Base-by-base conservation (phyloP, 2,797 vertebrate species). In the Staurois parvus region DNA sequence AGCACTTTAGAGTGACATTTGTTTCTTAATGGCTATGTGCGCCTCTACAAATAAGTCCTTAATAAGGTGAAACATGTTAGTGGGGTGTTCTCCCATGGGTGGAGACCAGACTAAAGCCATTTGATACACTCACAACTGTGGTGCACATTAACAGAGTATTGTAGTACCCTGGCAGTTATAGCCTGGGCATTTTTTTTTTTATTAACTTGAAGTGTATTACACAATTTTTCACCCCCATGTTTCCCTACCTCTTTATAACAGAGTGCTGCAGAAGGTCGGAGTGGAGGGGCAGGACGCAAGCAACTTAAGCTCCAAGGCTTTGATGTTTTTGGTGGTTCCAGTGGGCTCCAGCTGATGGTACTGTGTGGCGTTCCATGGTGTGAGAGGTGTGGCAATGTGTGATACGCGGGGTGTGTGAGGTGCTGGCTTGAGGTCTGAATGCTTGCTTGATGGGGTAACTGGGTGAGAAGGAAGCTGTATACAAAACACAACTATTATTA, bases 221-320 rank as follows among this genome's bases (percentile, higher is more conserved):
- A 21, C 6, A 66, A 17, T 9, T 13, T 7, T 6, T 32, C 0
- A 76, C 17, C 28, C n/a, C 12, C 1, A 30, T 4, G 29, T 76
- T 30, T 1, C 11, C 94, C 94, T 90, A 99, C 98, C 96, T 99
- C 98, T 92, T 99, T 99, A 84, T 98, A 99, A 92, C 97, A 98
- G 59, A 99, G 96, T 2, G 98, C 98, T 2, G 98, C 98, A 0
- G 98, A 99, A 64, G 98, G 98, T 76, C 97, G 94, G 2, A 99
- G 92, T 0, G 98, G 98, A 0, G 98, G 97, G 0, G 98, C 98
- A 0, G 98, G 98, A 56, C 98, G 94, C 84, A 99, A 92, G 92
- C 98, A 99, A 93, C 98, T 99, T 91, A 99, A 95, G 79, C 98
- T 99, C 98, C 98, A 99, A 1, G 98, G 98, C 90, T 99, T 99